Conservation (phyloP, 2,888 invertebrate genomes). For the Dasypolia templi region DNA sequence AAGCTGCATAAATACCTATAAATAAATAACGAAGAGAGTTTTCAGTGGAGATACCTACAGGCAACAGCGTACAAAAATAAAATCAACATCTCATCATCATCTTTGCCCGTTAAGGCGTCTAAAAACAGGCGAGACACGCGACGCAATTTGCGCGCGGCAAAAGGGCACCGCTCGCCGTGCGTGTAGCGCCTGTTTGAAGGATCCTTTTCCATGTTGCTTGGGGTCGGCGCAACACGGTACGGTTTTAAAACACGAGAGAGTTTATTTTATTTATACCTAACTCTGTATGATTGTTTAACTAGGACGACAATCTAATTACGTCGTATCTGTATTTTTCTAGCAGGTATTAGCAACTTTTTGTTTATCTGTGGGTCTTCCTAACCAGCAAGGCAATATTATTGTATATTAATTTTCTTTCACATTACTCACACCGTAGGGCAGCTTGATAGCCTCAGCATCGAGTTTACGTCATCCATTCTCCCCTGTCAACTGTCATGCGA, state of each 20-base stretch:
- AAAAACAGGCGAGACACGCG: too few relatives aligned
- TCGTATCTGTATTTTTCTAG: neutral
- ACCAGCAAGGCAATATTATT: neutral
- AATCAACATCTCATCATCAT: neutral
- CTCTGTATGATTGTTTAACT: neutral
- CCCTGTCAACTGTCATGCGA: neutral
- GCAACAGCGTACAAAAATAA: neutral
- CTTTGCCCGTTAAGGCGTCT: too few relatives aligned
- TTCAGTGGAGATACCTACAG: neutral
- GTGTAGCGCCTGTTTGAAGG: too few relatives aligned
- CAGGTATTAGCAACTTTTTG: neutral
- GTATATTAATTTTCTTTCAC: neutral
- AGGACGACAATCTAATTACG: neutral
- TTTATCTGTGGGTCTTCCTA: neutral
- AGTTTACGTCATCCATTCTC: conserved; percentile 82
- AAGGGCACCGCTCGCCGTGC: too few relatives aligned
- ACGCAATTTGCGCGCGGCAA: too few relatives aligned
- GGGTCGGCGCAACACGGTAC: too few relatives aligned
- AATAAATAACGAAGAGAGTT: neutral
- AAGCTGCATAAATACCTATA: neutral
- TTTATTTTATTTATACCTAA: neutral
- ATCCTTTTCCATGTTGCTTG: too few relatives aligned
- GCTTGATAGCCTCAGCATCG: conserved; percentile 92
- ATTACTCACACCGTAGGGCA: conserved; percentile 93
- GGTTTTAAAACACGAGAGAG: neutral